Evolutionary conservation across 2,797 vertebrate species (phyloP), one percentile per base, ranked within the genome.

Genomic region (Gymnopithys bicolor): DNA sequence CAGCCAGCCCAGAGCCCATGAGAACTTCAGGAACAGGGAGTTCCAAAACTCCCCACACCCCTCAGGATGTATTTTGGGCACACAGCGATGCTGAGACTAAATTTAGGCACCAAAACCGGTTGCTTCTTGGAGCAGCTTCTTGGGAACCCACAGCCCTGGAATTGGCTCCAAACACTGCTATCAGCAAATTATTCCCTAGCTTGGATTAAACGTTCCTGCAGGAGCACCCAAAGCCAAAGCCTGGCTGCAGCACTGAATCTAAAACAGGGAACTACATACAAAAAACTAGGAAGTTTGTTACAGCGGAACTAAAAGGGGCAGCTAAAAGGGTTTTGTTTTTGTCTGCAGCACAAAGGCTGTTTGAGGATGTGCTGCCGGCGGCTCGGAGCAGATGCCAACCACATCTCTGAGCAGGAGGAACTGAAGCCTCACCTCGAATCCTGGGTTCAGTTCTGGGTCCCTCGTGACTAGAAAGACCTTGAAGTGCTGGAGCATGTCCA

Each of bases 291-390:
- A 94, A 94, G 95, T 89, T 84, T 81, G 89, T 68, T 81, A 78
- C 83, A 96, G 87, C 24, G 8, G 95, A 95, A 96, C 93, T 83
- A 55, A 83, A 76, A 90, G 62, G 59, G 70, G 58, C 62, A 90
- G 80, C 92, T 81, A 52, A 58, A 71, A 87, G 75, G 64, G 84
- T 51, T 83, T 49, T 5, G 51, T 43, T 90, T 92, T 51, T 64
- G 84, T 87, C 55, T 0, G 84, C 73, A 89, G 87, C 82, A 94
- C 95, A 95, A 91, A 83, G 71, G 82, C 71, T 89, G 35, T 87
- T 94, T 89, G 79, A 87, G 91, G 93, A 82, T 89, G 93, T 56
- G 58, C 37, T 74, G 71, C 71, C 0, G 1, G 78, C 15, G 3
- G 81, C 87, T 91, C 22, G 2, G 78, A 92, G 87, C 79, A 80